Evolutionary conservation across 2,797 vertebrate species (phyloP).

Genomic region (Yasuhikotakia modesta): DNA sequence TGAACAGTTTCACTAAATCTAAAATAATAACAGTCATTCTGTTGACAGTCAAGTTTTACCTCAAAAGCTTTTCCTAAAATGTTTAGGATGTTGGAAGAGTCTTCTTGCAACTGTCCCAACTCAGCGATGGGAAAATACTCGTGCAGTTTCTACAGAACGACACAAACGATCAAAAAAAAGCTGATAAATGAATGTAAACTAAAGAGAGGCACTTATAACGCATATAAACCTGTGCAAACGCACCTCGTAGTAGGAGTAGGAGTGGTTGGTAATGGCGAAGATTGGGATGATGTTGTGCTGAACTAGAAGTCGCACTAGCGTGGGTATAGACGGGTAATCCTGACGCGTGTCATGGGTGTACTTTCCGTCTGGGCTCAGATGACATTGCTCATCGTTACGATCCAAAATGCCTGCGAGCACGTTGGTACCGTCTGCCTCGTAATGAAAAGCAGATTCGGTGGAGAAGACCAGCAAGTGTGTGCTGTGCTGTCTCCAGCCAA

Average conservation of each 20-base stretch:
- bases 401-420: conserved; percentile 88
- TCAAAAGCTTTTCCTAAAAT: conserved; percentile 83
- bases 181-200: background rate
- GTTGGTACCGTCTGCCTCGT: conserved; percentile 90
- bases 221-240: conserved; percentile 8
- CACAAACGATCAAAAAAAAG: background rate
- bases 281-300: conserved; percentile 95
- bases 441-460: conserved; percentile 97
- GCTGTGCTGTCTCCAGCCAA: conserved; percentile 89
- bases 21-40: too few species aligned
- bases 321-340: conserved; percentile 95
- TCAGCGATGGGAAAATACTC: conserved; percentile 91
- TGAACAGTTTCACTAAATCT: too few species aligned
- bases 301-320: conserved; percentile 84
- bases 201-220: too few species aligned
- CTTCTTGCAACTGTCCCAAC: conserved; percentile 84
- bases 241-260: conserved; percentile 88
- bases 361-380: conserved; percentile 71
- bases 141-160: conserved; percentile 81
- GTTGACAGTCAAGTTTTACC: conserved; percentile 69
- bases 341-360: conserved; percentile 83
- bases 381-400: conserved; percentile 88
- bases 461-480: conserved; percentile 96
- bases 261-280: conserved; percentile 92
- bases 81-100: conserved; percentile 89